Conservation (phyloP, 2,797 vertebrate species). For the Acanthiza pusilla region DNA sequence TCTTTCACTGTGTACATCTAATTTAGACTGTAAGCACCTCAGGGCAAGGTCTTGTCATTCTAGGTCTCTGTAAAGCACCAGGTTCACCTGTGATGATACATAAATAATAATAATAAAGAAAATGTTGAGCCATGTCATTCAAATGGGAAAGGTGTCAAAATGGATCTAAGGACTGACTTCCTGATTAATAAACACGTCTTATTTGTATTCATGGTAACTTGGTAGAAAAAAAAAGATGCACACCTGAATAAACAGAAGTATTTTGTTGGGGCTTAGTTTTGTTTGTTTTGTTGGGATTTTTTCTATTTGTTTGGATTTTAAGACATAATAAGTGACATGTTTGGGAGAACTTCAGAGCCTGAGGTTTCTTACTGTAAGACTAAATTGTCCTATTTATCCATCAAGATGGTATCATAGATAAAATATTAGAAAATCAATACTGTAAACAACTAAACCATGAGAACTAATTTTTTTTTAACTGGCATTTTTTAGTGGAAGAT, state of each 20-base stretch:
- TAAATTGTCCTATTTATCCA: not conserved
- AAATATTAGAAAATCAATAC: not conserved
- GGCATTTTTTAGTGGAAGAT: not conserved
- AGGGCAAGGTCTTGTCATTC: not conserved
- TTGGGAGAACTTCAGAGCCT: not conserved
- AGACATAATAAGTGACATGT: not conserved
- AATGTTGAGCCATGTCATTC: not conserved
- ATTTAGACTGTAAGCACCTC: not conserved
- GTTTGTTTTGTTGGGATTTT: not conserved
- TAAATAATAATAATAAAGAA: not conserved
- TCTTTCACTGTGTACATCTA: not conserved
- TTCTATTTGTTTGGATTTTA: not conserved
- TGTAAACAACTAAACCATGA: not conserved
- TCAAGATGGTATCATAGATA: not conserved
- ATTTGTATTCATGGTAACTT: not conserved
- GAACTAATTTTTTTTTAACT: not conserved
- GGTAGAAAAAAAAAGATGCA: not conserved
- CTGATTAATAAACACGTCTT: not conserved
- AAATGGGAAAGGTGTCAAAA: not conserved
- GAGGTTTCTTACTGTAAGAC: not conserved
- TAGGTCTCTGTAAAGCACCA: not conserved
- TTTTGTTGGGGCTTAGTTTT: not conserved
- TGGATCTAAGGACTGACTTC: not conserved
- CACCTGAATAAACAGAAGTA: not conserved
- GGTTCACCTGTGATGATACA: not conserved